Evolutionary conservation across 30 jellyfish, hydroid and myxozoan genomes (phyloP), one percentile per base, ranked within the genome.

Genomic region (Turritopsis rubra): DNA sequence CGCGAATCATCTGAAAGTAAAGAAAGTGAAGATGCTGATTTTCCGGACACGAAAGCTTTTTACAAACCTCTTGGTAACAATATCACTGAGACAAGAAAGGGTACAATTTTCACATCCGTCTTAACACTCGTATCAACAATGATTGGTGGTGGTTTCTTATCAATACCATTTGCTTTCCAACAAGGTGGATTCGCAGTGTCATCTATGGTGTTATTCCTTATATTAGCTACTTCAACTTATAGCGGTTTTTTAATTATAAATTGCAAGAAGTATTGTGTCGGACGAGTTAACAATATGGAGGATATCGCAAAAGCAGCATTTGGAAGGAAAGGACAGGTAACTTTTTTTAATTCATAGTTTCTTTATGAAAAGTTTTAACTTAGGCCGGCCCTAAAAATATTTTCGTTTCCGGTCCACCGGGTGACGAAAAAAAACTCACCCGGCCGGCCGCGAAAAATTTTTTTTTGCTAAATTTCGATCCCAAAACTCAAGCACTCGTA

Each of bases 101-200:
- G 98, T 52, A 84, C 95, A 1, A 82, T 92, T 26, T 92, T 88
- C 54, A 87, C 98, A 60, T 92, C 98, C 20, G 79, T 92, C 8
- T 92, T 92, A 52, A 92, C 98, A 7, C 93, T 92, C 30, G 96
- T 92, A 28, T 92, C 98, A 28, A 92, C 98, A 8, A 92, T 92
- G 98, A 92, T 92, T 84, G 98, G 98, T 21, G 98, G 98, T 71
- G 98, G 98, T 4, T 86, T 92, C 1, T 80, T 92, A 65, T 92
- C 98, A 1, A 81, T 92, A 7, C 98, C 98, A 25, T 92, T 87
- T 75, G 98, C 96, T 53, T 84, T 83, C 85, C 89, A 92, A 54
- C 98, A 92, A 88, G 98, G 98, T 21, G 98, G 98, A 7, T 92
- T 88, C 81, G 87, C 79, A 24, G 96, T 92, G 20, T 89, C 96